Conservation (phyloP, 2,888 invertebrate genomes). For the Phortica okadai region DNA sequence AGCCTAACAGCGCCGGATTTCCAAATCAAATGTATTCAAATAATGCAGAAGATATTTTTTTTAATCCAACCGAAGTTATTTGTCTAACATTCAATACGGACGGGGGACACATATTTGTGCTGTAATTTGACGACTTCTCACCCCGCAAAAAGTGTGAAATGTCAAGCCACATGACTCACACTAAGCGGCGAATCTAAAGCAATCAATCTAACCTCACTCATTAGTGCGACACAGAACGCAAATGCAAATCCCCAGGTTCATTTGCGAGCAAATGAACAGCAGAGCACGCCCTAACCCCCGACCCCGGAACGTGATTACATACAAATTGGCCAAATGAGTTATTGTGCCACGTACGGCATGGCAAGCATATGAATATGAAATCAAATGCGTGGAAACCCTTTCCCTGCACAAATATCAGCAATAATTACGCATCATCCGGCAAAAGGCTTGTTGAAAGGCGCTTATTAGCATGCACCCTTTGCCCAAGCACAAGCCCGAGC, state of each 20-base stretch:
- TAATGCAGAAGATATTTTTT: no score
- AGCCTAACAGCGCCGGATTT: no score
- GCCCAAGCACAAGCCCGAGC: slow-evolving; percentile 26
- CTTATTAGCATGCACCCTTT: slow-evolving; percentile 32
- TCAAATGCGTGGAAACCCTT: slow-evolving; percentile 38
- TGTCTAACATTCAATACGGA: no score
- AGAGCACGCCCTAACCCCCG: slow-evolving; percentile 22
- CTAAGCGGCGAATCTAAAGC: neutral
- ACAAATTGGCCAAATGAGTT: slow-evolving; percentile 62
- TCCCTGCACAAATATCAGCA: slow-evolving; percentile 59
- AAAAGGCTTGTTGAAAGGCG: neutral
- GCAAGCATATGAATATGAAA: slow-evolving; percentile 18
- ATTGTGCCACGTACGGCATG: slow-evolving; percentile 52
- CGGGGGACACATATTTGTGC: neutral
- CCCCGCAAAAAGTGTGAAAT: neutral
- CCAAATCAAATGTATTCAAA: no score
- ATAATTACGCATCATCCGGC: slow-evolving; percentile 63
- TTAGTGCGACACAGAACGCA: neutral
- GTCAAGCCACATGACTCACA: no score
- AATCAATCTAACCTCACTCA: slow-evolving; percentile 25
- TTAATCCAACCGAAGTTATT: no score
- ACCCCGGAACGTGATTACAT: slow-evolving; percentile 18
- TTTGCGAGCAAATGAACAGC: slow-evolving; percentile 65
- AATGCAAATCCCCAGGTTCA: slow-evolving; percentile 59
- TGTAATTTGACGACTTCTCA: neutral